Evolutionary conservation across 2,888 invertebrate species (phyloP).

Genomic region (Nyleta sp.): DNA sequence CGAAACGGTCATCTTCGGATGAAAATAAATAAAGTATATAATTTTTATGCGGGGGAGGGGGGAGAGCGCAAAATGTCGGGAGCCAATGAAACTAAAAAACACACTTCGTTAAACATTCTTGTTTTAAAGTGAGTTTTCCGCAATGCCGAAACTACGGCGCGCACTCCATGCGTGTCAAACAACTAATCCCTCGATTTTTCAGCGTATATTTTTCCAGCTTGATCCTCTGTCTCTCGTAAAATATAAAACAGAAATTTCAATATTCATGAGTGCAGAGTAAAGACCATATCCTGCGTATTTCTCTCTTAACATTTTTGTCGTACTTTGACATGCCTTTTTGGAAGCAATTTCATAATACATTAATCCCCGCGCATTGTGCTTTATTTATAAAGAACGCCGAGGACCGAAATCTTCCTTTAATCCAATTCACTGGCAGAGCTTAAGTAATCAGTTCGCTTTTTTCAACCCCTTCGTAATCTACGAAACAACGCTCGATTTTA

Average conservation of each 20-base stretch:
- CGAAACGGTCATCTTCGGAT: conserved; percentile 1
- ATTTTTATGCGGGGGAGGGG: conserved; percentile 14
- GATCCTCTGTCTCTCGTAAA: conserved; percentile 64
- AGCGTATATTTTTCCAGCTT: conserved; percentile 64
- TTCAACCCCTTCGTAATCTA: conserved; percentile 31
- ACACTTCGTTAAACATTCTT: conserved; percentile 62
- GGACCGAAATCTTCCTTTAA: conserved; percentile 46
- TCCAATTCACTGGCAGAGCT: conserved; percentile 56
- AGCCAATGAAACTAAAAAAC: conserved; percentile 46
- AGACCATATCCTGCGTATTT: conserved; percentile 61
- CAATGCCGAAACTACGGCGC: conserved; percentile 51
- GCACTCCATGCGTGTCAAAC: conserved; percentile 64
- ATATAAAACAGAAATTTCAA: conserved; percentile 66
- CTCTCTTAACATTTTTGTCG: conserved; percentile 62
- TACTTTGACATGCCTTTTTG: conserved; percentile 58
- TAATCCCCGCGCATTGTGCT: conserved; percentile 51
- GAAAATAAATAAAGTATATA: conserved; percentile 42
- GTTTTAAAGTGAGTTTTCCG: conserved; percentile 65
- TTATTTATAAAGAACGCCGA: conserved; percentile 52
- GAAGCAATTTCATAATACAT: conserved; percentile 60
- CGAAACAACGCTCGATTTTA: conserved; percentile 51
- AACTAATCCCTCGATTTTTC: conserved; percentile 67
- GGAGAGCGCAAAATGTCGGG: conserved; percentile 9
- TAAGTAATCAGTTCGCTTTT: conserved; percentile 50
- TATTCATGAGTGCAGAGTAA: conserved; percentile 65